Percentiles rank a stretch among this genome's conserved stretches.
Evolutionary conservation across 2,797 vertebrate species (phyloP).

Genomic region (Microctenopoma stevenorrisi): DNA sequence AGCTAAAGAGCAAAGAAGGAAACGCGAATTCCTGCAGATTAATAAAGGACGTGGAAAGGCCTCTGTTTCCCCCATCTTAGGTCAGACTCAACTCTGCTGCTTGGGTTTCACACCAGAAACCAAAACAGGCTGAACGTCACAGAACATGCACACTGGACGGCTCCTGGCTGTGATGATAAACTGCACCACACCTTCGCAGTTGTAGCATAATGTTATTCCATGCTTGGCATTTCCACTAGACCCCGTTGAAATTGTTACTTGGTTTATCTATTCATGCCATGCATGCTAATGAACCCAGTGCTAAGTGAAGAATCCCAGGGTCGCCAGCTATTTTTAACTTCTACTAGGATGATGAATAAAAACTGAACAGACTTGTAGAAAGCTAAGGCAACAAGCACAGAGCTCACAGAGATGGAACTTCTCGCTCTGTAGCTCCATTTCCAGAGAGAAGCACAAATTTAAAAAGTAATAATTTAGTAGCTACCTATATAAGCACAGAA

Average conservation of each 20-base stretch:
- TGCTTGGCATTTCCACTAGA: slow-evolving; percentile 42
- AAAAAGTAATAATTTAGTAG: background rate
- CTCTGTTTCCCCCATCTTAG: background rate
- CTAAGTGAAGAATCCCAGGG: slow-evolving; percentile 21
- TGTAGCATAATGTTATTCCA: slow-evolving; percentile 35
- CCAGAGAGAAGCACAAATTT: background rate
- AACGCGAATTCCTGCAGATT: too few species aligned
- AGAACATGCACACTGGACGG: background rate
- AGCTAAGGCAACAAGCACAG: background rate
- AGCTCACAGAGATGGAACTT: background rate
- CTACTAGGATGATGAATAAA: slow-evolving; percentile 20
- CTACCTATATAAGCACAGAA: too few species aligned
- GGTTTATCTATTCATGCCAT: slow-evolving; percentile 32
- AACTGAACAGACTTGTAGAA: slow-evolving; percentile 9
- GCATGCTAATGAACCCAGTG: slow-evolving; percentile 36
- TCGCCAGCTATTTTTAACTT: slow-evolving; percentile 39
- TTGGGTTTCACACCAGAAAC: slow-evolving; percentile 10
- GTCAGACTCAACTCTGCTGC: background rate
- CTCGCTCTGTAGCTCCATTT: background rate
- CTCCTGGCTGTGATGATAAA: slow-evolving; percentile 18
- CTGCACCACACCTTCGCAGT: slow-evolving; percentile 13
- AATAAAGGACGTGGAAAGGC: background rate
- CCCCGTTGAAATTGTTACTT: slow-evolving; percentile 42
- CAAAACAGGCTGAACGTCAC: slow-evolving; percentile 1
- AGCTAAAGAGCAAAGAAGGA: background rate